Evolutionary conservation across 30 jellyfish, hydroid and myxozoan genomes (phyloP).

Genomic region (Turritopsis dohrnii): DNA sequence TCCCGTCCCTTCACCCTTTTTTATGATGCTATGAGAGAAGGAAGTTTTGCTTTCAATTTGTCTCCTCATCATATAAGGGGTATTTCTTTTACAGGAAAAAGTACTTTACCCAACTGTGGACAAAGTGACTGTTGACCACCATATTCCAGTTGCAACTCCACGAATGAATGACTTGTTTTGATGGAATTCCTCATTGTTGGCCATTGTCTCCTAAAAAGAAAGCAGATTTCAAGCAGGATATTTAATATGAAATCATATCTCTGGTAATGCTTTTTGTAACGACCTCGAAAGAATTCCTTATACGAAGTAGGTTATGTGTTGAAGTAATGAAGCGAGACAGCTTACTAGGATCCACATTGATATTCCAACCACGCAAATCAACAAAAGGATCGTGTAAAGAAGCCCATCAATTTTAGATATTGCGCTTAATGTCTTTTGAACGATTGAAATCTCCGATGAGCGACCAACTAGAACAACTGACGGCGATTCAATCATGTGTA

Average conservation of each 20-base stretch:
- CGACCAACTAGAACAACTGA: not conserved
- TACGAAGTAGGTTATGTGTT: not conserved
- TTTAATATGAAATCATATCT: no score
- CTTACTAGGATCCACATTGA: not conserved
- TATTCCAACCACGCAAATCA: not conserved
- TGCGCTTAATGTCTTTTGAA: not conserved
- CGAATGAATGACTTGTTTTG: not conserved
- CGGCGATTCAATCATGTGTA: not conserved
- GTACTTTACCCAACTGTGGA: not conserved
- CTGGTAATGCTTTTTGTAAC: no score
- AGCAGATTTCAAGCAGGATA: not conserved
- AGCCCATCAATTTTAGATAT: not conserved
- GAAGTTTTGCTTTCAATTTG: no score
- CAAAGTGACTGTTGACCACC: conserved; percentile 5
- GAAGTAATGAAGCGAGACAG: not conserved
- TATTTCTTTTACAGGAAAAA: not conserved
- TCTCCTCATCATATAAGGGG: no score
- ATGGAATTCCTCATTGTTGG: not conserved
- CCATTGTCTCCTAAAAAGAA: not conserved
- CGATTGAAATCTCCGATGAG: not conserved
- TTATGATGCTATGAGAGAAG: no score
- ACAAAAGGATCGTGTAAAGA: not conserved
- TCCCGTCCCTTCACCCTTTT: no score
- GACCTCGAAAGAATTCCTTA: not conserved
- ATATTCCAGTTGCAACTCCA: conserved; percentile 14